These are phyloP conservation scores for Megaceryle alcyon DNA, from an alignment of 2,797 vertebrate genomes.

Conservation along the genomic window DNA sequence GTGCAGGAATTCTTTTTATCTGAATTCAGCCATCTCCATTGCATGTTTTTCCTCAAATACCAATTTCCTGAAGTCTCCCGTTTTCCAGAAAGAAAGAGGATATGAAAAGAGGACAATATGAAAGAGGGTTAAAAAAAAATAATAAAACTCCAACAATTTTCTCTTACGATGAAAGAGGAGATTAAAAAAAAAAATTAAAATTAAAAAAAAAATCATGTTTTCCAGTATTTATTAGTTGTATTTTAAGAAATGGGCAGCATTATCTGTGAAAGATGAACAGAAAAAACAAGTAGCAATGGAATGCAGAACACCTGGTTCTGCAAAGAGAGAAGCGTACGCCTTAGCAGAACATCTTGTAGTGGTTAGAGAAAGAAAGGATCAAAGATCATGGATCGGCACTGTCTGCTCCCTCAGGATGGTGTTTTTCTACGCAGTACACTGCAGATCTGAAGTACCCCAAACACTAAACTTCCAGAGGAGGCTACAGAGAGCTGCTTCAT, in stretches of 20 bases:
- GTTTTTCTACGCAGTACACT: neutral
- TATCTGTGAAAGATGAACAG: neutral
- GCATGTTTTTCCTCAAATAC: neutral
- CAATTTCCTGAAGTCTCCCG: neutral
- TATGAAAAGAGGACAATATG: neutral
- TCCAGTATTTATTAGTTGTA: neutral
- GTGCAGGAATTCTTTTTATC: neutral
- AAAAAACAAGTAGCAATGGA: neutral
- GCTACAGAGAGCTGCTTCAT: neutral
- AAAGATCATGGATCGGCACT: neutral
- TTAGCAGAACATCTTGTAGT: neutral
- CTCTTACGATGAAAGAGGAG: neutral
- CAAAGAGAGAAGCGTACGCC: neutral
- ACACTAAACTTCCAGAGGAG: neutral
- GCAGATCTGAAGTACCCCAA: neutral
- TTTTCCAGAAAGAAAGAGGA: neutral
- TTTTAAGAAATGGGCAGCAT: neutral
- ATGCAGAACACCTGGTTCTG: neutral
- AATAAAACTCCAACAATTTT: no score
- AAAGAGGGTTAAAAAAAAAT: neutral
- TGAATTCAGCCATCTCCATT: neutral
- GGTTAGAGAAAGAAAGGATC: neutral
- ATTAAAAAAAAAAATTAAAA: no score
- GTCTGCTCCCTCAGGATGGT: neutral
- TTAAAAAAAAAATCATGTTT: neutral